A percentile compares a stretch with the other conserved stretches of the same genome.
These are phyloP conservation scores for Rhinophrynus dorsalis DNA, from an alignment of 2,797 vertebrate genomes.

Conservation along the genomic window DNA sequence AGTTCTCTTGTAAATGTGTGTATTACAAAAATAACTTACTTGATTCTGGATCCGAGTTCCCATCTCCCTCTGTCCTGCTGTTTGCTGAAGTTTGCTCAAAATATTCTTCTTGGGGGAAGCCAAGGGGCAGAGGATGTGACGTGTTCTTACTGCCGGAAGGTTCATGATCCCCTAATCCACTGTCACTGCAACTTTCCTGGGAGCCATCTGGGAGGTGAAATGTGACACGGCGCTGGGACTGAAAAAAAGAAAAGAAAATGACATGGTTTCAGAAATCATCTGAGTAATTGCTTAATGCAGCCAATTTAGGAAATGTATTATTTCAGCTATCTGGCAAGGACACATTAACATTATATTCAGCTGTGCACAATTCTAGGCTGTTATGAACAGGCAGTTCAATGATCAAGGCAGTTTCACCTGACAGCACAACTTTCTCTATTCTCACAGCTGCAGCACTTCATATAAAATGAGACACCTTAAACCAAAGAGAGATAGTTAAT, in stretches of 20 bases:
- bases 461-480: constrained; percentile 51
- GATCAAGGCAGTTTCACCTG: constrained; percentile 53
- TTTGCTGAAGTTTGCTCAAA: constrained; percentile 89
- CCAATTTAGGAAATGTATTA: constrained; percentile 52
- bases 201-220: constrained; percentile 95
- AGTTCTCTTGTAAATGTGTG: too few relatives aligned
- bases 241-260: constrained; percentile 60
- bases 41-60: constrained; percentile 97
- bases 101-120: constrained; percentile 89
- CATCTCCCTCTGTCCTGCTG: constrained; percentile 95
- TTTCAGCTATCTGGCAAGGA: constrained; percentile 50
- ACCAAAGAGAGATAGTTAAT: constrained; percentile 53
- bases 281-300: constrained; percentile 54
- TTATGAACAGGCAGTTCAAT: constrained; percentile 45
- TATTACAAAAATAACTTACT: too few relatives aligned
- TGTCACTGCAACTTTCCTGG: constrained; percentile 93
- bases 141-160: constrained; percentile 71
- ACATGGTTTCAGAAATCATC: constrained; percentile 56
- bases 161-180: constrained; percentile 85
- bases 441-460: constrained; percentile 46
- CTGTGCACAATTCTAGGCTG: constrained; percentile 54
- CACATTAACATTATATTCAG: constrained; percentile 46
- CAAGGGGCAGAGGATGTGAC: constrained; percentile 83
- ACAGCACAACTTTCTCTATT: constrained; percentile 41
- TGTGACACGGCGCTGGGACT: constrained; percentile 92